Conservation (phyloP, 2,113 vertebrate species). For the Leptodactylus fuscus region DNA sequence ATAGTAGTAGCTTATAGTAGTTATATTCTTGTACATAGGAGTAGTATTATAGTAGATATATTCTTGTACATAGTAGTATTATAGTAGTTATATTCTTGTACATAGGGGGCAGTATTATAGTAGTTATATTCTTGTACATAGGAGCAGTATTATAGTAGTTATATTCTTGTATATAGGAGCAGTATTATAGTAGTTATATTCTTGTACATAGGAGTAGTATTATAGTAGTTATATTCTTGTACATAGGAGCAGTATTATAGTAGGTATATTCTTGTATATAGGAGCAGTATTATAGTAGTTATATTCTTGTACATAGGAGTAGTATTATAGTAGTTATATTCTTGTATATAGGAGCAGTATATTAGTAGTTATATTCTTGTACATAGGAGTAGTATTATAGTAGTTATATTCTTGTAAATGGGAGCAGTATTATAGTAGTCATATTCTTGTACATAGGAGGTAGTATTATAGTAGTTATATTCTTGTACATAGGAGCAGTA, state of each 20-base stretch:
- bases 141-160: slow-evolving; percentile 6
- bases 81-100: too few relatives aligned
- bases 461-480: slow-evolving; percentile 5
- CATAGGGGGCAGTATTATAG: not conserved
- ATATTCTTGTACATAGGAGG: not conserved
- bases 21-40: too few relatives aligned
- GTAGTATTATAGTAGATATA: too few relatives aligned
- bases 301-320: slow-evolving; percentile 1
- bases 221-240: slow-evolving; percentile 6
- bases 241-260: slow-evolving; percentile 12
- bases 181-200: slow-evolving; percentile 11
- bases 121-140: slow-evolving; percentile 5
- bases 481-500: not conserved
- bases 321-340: slow-evolving; percentile 21
- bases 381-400: not conserved
- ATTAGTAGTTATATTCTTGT: slow-evolving; percentile 6
- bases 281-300: slow-evolving; percentile 16
- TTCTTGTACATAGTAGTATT: too few relatives aligned
- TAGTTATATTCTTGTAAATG: not conserved
- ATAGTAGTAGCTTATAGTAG: too few relatives aligned
- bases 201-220: not conserved
- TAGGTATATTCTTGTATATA: slow-evolving; percentile 7
- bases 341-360: not conserved
- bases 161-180: not conserved
- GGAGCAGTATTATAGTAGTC: slow-evolving; percentile 1